A percentile compares a stretch with the other conserved stretches of the same genome.
Conservation (phyloP, 2,113 vertebrate genomes). For the Taurulus bubalis region DNA sequence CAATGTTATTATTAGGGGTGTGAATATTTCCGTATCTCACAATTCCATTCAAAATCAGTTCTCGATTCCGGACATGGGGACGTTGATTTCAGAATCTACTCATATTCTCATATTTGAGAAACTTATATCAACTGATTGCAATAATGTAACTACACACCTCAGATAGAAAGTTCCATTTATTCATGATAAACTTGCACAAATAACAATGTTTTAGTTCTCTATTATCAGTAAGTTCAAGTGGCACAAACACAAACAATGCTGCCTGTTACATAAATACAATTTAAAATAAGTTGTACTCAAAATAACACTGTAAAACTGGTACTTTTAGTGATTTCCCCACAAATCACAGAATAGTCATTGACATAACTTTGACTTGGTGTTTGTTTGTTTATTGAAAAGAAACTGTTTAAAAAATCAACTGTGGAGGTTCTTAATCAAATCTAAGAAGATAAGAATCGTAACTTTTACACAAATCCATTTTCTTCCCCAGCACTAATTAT, state of each 20-base stretch:
- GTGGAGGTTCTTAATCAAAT: background rate
- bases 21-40: background rate
- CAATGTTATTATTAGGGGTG: background rate
- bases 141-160: background rate
- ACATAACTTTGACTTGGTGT: background rate
- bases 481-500: background rate
- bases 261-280: background rate
- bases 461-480: background rate
- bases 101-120: background rate
- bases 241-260: background rate
- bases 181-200: background rate
- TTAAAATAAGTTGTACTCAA: background rate
- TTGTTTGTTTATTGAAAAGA: background rate
- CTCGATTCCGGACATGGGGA: background rate
- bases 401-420: background rate
- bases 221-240: background rate
- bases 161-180: background rate
- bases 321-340: background rate
- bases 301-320: background rate
- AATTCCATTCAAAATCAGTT: background rate
- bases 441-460: background rate
- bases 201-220: background rate
- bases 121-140: background rate
- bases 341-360: background rate
- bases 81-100: background rate